Base-by-base conservation (phyloP, 2,113 vertebrate species). In the Gymnogyps californianus region DNA sequence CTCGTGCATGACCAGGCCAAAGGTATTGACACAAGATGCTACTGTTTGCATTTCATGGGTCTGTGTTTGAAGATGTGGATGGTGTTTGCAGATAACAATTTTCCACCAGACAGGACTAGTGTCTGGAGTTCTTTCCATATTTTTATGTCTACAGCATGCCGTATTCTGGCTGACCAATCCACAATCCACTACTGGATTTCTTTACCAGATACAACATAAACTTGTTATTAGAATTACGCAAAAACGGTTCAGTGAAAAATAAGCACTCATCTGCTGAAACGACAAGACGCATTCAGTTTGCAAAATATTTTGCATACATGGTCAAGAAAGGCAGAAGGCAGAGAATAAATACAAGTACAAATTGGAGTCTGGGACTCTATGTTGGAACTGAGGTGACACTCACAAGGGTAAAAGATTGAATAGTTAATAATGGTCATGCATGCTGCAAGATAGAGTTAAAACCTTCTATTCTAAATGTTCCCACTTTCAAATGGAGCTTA, bases 1-100 rank as follows among this genome's bases (percentile, higher is more conserved):
- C 93, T 90, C 2, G 2, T 87, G 51, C 66, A 34, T 4, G 24
- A 69, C 40, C 49, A 89, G 87, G 84, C 58, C 59, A 64, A 42
- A 94, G 84, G 58, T 78, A 77, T 72, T 94, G 94, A 88, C 87
- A 88, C 32, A 85, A 92, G 84, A 88, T 93, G 93, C 87, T 93
- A 38, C 85, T 89, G 76, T 90, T 95, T 94, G 93, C 79, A 38
- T 92, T 94, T 96, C 86, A 24, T 26, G 38, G 40, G 19, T 40
- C 90, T 92, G 69, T 87, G 64, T 92, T 96, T 94, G 94, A 90
- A 82, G 76, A 90, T 49, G 72, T 89, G 85, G 79, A 95, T 90
- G 64, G 59, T 87, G 91, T 87, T 96, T 90, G 91, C 95, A 96
- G 94, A 96, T 94, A 96, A 95, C n/a, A 79, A 65, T 91, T 96